Percentiles rank a stretch among this genome's conserved stretches.
Conservation (phyloP, 2,888 invertebrate species). For the Tyria jacobaeae region DNA sequence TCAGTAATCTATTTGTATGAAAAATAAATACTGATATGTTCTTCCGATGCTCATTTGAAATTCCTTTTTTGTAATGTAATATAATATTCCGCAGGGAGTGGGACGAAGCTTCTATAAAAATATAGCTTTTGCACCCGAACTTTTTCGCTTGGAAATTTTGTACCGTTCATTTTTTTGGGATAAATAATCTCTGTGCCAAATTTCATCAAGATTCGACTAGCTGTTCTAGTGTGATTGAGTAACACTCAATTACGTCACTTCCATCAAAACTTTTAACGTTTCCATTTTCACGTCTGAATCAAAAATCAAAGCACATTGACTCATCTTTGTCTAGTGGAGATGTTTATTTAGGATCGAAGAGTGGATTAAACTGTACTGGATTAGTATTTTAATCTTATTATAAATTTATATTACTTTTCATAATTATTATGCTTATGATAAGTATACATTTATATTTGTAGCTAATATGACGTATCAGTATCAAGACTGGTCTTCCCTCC, state of each 20-base stretch:
- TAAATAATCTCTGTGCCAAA: too few species aligned
- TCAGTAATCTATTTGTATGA: conserved; percentile 25
- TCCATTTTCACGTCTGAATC: conserved; percentile 12
- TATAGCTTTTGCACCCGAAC: too few species aligned
- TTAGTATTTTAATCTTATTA: background rate
- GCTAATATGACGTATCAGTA: too few species aligned
- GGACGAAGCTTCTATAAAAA: conserved; percentile 22
- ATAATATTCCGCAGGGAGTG: conserved; percentile 20
- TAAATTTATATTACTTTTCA: background rate
- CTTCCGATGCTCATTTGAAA: conserved; percentile 28
- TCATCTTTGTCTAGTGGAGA: conserved; percentile 10
- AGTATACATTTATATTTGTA: too few species aligned
- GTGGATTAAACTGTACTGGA: background rate
- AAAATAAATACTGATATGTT: conserved; percentile 14
- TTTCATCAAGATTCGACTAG: too few species aligned
- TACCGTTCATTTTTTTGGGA: too few species aligned
- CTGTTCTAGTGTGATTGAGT: too few species aligned
- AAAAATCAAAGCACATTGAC: conserved; percentile 31
- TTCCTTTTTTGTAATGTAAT: conserved; percentile 33
- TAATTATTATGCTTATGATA: too few species aligned
- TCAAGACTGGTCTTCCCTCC: too few species aligned
- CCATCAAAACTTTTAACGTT: too few species aligned
- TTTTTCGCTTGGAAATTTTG: too few species aligned
- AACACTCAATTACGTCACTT: too few species aligned
- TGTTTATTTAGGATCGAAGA: conserved; percentile 2